These are phyloP conservation scores for Microtus richardsoni DNA, from an alignment of 2,113 vertebrate genomes.

Conservation along the genomic window DNA sequence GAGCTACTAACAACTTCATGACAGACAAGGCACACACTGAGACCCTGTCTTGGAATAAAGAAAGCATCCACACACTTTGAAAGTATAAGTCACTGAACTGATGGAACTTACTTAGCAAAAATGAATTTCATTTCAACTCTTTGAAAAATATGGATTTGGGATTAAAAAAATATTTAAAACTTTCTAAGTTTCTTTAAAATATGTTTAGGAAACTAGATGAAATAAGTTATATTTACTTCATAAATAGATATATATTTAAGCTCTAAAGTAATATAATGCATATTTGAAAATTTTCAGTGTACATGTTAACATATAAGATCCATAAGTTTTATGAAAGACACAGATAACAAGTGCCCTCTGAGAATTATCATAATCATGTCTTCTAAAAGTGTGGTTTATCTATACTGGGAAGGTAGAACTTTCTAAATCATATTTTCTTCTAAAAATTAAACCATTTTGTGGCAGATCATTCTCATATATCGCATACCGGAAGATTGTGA, in stretches of 20 bases:
- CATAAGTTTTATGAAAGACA: neutral
- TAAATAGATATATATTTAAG: neutral
- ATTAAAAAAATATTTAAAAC: neutral
- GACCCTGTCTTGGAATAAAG: neutral
- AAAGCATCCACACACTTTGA: neutral
- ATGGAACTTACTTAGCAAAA: neutral
- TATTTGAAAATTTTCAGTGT: neutral
- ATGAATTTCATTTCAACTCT: neutral
- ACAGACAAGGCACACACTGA: neutral
- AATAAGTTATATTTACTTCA: neutral
- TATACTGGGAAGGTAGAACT: neutral
- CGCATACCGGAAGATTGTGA: neutral
- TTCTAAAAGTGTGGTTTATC: neutral
- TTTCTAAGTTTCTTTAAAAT: neutral
- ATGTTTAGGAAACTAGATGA: neutral
- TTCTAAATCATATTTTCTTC: slow-evolving; percentile 1
- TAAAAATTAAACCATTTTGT: neutral
- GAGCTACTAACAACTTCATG: neutral
- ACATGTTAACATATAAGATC: neutral
- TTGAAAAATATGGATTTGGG: neutral
- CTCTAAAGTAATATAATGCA: neutral
- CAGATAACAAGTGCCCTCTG: neutral
- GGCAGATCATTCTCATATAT: neutral
- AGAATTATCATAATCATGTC: neutral
- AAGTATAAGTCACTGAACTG: neutral